phyloP scores from a whole-genome alignment of 2,797 vertebrate species.

The Bradypus variegatus region DNA sequence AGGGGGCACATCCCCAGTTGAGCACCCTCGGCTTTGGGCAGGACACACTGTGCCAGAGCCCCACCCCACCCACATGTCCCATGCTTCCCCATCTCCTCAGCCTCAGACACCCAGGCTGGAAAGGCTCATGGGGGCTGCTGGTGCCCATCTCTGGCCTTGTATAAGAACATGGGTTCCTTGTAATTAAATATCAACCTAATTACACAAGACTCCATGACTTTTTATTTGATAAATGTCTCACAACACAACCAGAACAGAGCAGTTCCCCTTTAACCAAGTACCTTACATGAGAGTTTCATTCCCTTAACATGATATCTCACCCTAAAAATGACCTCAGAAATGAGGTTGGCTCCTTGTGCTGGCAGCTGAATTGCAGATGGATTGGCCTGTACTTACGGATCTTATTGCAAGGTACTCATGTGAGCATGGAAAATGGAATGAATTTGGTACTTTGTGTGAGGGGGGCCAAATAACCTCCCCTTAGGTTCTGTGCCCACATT shows the following conservation, averaged over 20 bases:
- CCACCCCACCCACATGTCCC: neutral
- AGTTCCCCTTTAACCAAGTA: neutral
- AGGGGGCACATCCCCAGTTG: constrained; percentile 29
- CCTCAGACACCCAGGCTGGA: constrained; percentile 45
- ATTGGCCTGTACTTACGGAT: neutral
- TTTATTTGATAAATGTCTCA: constrained; percentile 40
- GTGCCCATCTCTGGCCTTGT: constrained; percentile 49
- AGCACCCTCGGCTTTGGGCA: constrained; percentile 50
- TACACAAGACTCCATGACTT: constrained; percentile 38
- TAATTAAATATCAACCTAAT: constrained; percentile 65
- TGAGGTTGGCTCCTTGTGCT: neutral
- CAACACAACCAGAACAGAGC: neutral
- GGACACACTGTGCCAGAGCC: constrained; percentile 46
- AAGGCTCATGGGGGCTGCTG: constrained; percentile 33
- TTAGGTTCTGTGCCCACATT: neutral
- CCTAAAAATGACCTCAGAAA: neutral
- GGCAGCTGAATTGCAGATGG: neutral
- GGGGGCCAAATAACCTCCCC: neutral
- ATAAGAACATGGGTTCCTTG: constrained; percentile 59
- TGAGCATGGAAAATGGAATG: neutral
- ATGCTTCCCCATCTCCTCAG: constrained; percentile 9
- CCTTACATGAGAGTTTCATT: neutral
- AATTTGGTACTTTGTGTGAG: neutral
- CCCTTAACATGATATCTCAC: neutral
- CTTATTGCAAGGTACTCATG: neutral